Conservation (phyloP, 2,888 invertebrate species). For the Yponomeuta evonymella region DNA sequence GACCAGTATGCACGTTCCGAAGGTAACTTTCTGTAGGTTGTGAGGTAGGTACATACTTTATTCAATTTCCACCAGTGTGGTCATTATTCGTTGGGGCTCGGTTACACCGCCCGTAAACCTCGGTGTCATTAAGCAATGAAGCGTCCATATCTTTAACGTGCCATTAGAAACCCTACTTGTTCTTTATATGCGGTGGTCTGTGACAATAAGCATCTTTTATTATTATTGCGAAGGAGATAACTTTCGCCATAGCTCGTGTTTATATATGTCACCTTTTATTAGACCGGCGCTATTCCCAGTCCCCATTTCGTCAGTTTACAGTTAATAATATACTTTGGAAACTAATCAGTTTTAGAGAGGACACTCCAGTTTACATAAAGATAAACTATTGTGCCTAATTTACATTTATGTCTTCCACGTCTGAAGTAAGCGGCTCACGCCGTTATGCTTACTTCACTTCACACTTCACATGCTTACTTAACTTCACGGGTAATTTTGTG, state of each 20-base stretch:
- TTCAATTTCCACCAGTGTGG: background rate
- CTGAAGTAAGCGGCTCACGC: too few relatives aligned
- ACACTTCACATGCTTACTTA: too few relatives aligned
- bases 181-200: slow-evolving; percentile 36
- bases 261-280: slow-evolving; percentile 28
- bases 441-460: too few relatives aligned
- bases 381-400: too few relatives aligned
- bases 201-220: slow-evolving; percentile 46
- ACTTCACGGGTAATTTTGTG: too few relatives aligned
- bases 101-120: slow-evolving; percentile 44
- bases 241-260: slow-evolving; percentile 32
- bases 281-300: slow-evolving; percentile 20
- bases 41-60: background rate
- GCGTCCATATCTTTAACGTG: slow-evolving; percentile 56
- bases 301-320: slow-evolving; percentile 11
- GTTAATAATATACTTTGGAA: too few relatives aligned
- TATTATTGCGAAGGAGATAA: slow-evolving; percentile 47
- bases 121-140: slow-evolving; percentile 46
- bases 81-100: background rate
- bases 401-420: too few relatives aligned
- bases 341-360: too few relatives aligned
- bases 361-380: too few relatives aligned
- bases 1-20: background rate
- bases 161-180: slow-evolving; percentile 46
- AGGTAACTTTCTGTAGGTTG: background rate